Conservation (phyloP, 1,140 invertebrate genomes). For the Oppia nitens region DNA sequence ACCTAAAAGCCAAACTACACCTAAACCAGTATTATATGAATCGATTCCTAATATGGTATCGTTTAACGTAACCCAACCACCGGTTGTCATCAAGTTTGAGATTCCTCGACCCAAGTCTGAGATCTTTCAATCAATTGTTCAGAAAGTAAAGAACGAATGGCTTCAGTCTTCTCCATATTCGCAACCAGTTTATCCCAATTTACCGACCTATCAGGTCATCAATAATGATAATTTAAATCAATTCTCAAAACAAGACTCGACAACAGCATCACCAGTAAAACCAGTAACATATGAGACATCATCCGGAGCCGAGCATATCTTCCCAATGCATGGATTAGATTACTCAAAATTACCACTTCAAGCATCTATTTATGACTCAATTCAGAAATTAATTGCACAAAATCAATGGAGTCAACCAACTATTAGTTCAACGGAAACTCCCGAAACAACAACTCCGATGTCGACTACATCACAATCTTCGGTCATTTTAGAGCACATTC, state of each 20-base stretch:
- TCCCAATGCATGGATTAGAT: background rate
- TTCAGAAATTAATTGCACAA: slow-evolving; percentile 9
- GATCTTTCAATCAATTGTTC: slow-evolving; percentile 2
- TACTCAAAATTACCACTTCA: background rate
- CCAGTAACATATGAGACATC: background rate
- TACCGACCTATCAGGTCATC: too few relatives aligned
- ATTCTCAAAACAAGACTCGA: background rate
- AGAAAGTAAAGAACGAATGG: slow-evolving; percentile 7
- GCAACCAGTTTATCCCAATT: too few relatives aligned
- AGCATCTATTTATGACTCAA: slow-evolving; percentile 12
- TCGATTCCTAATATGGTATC: background rate
- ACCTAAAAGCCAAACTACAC: background rate
- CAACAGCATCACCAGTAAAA: background rate
- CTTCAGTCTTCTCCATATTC: background rate
- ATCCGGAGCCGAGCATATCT: background rate
- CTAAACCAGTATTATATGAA: slow-evolving; percentile 3
- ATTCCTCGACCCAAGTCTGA: slow-evolving; percentile 4
- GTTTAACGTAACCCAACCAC: background rate
- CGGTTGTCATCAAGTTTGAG: slow-evolving; percentile 3
- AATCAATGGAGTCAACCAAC: background rate
- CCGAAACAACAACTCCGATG: background rate
- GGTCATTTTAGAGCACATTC: background rate
- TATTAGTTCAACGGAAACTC: background rate
- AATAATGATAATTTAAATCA: too few relatives aligned
- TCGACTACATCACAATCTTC: background rate